These are phyloP conservation scores for Indri indri DNA, from an alignment of 2,113 vertebrate genomes.

Conservation along the genomic window DNA sequence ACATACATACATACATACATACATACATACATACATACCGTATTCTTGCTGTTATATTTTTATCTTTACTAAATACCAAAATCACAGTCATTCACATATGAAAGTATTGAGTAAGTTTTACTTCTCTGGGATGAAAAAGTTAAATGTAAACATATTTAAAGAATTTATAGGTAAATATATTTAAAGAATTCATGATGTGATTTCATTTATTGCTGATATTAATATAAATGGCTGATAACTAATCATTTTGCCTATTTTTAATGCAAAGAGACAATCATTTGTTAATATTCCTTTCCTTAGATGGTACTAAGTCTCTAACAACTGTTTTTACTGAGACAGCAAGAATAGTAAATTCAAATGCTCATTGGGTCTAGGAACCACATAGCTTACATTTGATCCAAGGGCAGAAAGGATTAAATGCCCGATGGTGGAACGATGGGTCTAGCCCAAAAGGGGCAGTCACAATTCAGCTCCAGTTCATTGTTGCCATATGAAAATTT, in stretches of 20 bases:
- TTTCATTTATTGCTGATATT: neutral
- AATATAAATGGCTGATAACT: neutral
- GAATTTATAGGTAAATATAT: neutral
- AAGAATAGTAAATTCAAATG: neutral
- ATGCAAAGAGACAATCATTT: neutral
- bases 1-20: too few species aligned
- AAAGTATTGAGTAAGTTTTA: neutral
- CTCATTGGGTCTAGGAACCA: too few species aligned
- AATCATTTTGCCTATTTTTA: neutral
- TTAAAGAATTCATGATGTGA: neutral
- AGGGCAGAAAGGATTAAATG: neutral
- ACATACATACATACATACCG: too few species aligned
- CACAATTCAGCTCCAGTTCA: neutral
- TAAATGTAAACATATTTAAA: neutral
- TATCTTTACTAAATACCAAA: neutral
- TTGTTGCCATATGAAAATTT: neutral
- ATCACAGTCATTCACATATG: neutral
- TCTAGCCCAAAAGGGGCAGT: neutral
- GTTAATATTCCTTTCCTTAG: neutral
- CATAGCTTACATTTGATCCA: neutral
- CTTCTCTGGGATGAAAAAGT: neutral
- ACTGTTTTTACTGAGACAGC: neutral
- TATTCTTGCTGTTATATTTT: neutral
- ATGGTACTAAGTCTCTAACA: neutral
- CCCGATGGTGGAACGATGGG: too few species aligned